phyloP scores from a whole-genome alignment of 2,113 vertebrate genomes.

The Notechis scutatus region DNA sequence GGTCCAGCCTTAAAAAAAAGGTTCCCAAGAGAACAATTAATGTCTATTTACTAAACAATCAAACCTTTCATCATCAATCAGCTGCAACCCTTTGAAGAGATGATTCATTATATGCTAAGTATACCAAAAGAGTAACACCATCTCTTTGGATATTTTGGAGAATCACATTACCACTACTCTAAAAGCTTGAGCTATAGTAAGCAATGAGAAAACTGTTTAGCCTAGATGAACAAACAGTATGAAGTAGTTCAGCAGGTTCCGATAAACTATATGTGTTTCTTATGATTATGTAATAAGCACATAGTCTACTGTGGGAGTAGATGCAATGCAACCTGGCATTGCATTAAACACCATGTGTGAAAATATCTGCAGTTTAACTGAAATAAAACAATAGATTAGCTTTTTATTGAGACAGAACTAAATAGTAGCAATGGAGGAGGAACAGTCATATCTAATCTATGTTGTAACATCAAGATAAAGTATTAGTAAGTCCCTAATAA shows the following conservation, averaged over 20 bases:
- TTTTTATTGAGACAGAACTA: neutral
- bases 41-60: neutral
- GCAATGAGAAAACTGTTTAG: neutral
- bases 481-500: constrained; percentile 6
- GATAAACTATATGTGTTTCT: neutral
- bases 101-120: neutral
- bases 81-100: neutral
- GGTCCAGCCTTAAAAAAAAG: neutral
- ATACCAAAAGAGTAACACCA: neutral
- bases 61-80: neutral
- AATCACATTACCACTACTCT: neutral
- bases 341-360: neutral
- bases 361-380: neutral
- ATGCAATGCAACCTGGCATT: neutral
- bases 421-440: neutral
- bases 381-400: neutral
- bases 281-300: neutral
- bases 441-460: neutral
- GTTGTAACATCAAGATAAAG: constrained; percentile 24
- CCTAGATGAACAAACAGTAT: neutral
- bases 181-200: neutral
- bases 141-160: neutral
- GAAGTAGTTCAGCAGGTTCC: neutral
- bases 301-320: neutral
- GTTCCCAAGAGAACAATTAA: neutral